Base-by-base conservation (phyloP, 2,888 invertebrate species). In the Mechanitis messenoides region DNA sequence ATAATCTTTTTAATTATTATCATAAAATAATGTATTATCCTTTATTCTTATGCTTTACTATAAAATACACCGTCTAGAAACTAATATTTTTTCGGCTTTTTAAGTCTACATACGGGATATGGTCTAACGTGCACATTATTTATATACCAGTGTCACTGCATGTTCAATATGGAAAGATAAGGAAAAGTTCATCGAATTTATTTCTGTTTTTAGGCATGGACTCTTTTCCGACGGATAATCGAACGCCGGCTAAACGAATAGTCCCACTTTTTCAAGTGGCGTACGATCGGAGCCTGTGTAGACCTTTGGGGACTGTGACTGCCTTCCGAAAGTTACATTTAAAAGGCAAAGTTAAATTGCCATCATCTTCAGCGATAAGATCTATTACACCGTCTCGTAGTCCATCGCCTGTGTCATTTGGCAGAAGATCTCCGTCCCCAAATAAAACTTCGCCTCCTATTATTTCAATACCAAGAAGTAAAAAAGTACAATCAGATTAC, bases 261-360 rank as follows among this genome's bases (percentile, higher is more conserved):
- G 78, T 85, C 74, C 90, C 89, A 62, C 76, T 90, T 65, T 90
- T 90, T 73, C 89, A 89, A 84, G 89, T 90, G 64, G 79, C 78
- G 61, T 90, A 90, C 73, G 89, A 90, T 78, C 78, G 86, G 67
- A 87, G 76, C 65, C 75, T 88, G 7, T 89, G 89, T 83, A 87
- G 73, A 72, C 89, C 89, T 42, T 74, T 89, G 68, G 89, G 89
- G 46, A 87, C 88, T 0, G 68, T 89, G 59, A 66, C 76, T 59
- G 81, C 88, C 78, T 85, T 87, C 77, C 76, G 71, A 64, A 84
- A 79, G 73, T 69, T 85, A 35, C 72, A 70, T 59, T 72, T 70
- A 20, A 74, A 65, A 66, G 59, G 50, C 50, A 59, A 66, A 63
- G 53, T 63, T 57, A 66, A 60, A 57, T 65, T 61, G 59, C 63